Percentiles rank a stretch among this genome's conserved stretches.
These are phyloP conservation scores for Troilus luridus DNA, from an alignment of 2,888 invertebrate species.

Conservation along the genomic window DNA sequence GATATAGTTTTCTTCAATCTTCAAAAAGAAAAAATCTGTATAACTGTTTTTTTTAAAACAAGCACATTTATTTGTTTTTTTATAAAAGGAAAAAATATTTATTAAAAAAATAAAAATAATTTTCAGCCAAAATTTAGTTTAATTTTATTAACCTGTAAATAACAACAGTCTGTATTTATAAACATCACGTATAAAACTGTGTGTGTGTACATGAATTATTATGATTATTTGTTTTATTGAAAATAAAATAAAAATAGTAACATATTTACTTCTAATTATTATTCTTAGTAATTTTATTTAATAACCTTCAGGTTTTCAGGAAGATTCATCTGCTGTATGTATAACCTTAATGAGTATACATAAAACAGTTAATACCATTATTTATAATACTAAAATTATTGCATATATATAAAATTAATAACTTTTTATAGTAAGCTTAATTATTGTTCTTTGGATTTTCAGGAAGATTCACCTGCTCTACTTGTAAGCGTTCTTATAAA, in stretches of 20 bases:
- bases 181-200: too few relatives aligned
- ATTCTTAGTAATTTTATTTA: too few relatives aligned
- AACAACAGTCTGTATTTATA: background rate
- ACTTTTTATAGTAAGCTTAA: too few relatives aligned
- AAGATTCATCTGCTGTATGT: slow-evolving; percentile 58
- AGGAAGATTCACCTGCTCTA: slow-evolving; percentile 61
- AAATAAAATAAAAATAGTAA: too few relatives aligned
- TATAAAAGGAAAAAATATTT: background rate
- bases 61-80: background rate
- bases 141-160: background rate
- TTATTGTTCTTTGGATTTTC: slow-evolving; percentile 60
- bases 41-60: background rate
- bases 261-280: too few relatives aligned
- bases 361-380: too few relatives aligned
- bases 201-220: too few relatives aligned
- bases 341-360: too few relatives aligned
- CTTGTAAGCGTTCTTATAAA: slow-evolving; percentile 38
- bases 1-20: background rate
- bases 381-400: too few relatives aligned
- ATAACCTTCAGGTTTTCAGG: background rate
- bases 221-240: too few relatives aligned
- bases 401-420: too few relatives aligned
- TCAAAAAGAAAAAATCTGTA: background rate
- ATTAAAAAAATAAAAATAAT: background rate
- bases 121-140: background rate